phyloP scores from a whole-genome alignment of 1,140 invertebrate species.

The Pomacea maculata region DNA sequence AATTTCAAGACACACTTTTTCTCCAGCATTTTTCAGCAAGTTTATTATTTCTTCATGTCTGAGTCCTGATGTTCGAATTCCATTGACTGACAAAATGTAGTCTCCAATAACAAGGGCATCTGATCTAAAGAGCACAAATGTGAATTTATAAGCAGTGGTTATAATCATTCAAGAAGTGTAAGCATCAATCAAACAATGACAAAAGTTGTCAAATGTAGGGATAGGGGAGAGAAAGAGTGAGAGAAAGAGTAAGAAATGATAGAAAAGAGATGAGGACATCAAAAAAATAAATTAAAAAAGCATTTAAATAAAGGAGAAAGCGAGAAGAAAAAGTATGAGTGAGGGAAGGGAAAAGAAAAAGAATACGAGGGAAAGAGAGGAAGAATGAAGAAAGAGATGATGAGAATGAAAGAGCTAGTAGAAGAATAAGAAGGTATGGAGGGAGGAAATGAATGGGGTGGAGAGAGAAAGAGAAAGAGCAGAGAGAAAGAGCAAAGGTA shows the following conservation, averaged over 20 bases:
- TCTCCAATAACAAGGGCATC: conserved; percentile 78
- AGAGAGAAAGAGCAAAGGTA: neutral
- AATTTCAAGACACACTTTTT: conserved; percentile 79
- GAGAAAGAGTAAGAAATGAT: neutral
- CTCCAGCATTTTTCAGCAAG: conserved; percentile 78
- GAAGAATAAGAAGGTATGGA: no score
- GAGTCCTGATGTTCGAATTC: conserved; percentile 78
- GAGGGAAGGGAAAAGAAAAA: neutral
- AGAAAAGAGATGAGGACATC: neutral
- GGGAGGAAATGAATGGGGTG: no score
- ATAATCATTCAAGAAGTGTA: neutral
- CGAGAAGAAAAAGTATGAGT: neutral
- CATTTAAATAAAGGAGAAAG: neutral
- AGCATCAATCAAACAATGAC: neutral
- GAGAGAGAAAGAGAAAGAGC: no score
- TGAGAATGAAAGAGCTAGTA: no score
- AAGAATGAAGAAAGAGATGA: neutral
- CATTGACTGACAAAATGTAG: conserved; percentile 82
- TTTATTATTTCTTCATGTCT: conserved; percentile 82
- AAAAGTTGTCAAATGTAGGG: neutral
- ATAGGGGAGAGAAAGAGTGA: conserved; percentile 1
- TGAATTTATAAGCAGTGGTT: neutral
- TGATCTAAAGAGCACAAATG: conserved; percentile 57
- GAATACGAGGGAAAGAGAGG: neutral
- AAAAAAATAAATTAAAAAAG: neutral